Conservation (phyloP, 1,140 invertebrate genomes). For the Nasonia giraulti region DNA sequence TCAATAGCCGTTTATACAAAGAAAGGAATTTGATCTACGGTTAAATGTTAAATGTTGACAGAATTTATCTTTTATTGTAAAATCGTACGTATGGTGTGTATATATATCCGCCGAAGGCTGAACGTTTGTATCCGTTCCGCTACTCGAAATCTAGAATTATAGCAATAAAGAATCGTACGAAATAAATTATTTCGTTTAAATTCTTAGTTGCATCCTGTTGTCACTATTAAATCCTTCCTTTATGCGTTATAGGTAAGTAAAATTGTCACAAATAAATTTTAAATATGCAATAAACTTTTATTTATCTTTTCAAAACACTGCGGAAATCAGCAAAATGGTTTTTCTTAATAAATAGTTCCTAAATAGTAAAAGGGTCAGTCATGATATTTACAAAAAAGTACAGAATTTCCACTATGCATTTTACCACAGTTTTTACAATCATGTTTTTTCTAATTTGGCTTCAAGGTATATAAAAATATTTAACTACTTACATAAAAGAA, state of each 20-base stretch:
- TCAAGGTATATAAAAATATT: slow-evolving; percentile 32
- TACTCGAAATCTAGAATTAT: slow-evolving; percentile 32
- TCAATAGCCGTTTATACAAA: slow-evolving; percentile 46
- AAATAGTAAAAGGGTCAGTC: slow-evolving; percentile 16
- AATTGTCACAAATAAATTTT: not conserved
- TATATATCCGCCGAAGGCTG: slow-evolving; percentile 38
- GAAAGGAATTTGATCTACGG: slow-evolving; percentile 50
- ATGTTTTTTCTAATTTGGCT: not conserved
- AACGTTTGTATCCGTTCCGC: slow-evolving; percentile 50
- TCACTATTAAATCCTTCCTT: not conserved
- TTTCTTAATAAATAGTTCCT: slow-evolving; percentile 39
- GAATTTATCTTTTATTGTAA: slow-evolving; percentile 52
- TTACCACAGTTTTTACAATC: not conserved
- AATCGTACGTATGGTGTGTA: slow-evolving; percentile 42
- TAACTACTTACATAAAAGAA: not conserved
- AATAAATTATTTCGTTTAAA: slow-evolving; percentile 4
- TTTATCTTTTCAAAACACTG: slow-evolving; percentile 8
- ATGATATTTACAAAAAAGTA: slow-evolving; percentile 33
- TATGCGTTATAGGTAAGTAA: not conserved
- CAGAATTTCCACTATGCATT: slow-evolving; percentile 8
- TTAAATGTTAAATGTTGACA: slow-evolving; percentile 56
- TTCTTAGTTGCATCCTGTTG: not conserved
- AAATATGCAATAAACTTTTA: slow-evolving; percentile 15
- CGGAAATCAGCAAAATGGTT: slow-evolving; percentile 15
- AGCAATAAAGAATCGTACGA: slow-evolving; percentile 41